Evolutionary conservation across 2,888 invertebrate species (phyloP).

Genomic region (Corythucha ciliata): DNA sequence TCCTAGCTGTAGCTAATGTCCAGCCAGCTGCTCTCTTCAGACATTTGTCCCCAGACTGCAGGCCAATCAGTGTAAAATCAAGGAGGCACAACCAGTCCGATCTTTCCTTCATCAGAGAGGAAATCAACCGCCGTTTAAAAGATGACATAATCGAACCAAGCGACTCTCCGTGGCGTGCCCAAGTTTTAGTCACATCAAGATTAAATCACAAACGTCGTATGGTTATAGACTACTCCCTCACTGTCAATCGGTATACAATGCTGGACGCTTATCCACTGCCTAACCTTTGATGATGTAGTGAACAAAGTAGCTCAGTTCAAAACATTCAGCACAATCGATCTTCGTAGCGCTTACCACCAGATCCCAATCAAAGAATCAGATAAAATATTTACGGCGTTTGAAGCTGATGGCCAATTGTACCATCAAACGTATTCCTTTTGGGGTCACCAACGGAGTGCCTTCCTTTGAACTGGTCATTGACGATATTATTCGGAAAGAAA

Average conservation of each 20-base stretch:
- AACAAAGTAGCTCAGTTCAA: no score
- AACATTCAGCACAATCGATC: slow-evolving; percentile 20
- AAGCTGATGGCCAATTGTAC: no score
- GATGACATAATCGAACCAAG: slow-evolving; percentile 4
- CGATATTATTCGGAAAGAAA: no score
- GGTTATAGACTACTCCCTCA: slow-evolving; percentile 10
- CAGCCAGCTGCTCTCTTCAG: no score
- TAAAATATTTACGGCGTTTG: no score
- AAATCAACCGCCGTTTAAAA: not conserved
- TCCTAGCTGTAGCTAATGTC: no score
- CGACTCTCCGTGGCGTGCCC: slow-evolving; percentile 9
- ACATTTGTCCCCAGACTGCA: no score
- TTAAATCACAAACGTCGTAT: not conserved
- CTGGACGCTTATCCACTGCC: slow-evolving; percentile 19
- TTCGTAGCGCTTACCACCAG: slow-evolving; percentile 7
- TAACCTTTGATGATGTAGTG: no score
- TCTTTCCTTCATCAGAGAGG: not conserved
- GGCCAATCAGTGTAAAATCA: not conserved
- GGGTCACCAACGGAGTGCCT: no score
- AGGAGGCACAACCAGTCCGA: not conserved
- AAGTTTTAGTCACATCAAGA: not conserved
- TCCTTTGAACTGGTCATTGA: no score
- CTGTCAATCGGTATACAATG: not conserved
- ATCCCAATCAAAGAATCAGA: no score
- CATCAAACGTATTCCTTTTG: no score